Conservation (phyloP, 2,888 invertebrate genomes). For the Chaitophorus viminalis region DNA sequence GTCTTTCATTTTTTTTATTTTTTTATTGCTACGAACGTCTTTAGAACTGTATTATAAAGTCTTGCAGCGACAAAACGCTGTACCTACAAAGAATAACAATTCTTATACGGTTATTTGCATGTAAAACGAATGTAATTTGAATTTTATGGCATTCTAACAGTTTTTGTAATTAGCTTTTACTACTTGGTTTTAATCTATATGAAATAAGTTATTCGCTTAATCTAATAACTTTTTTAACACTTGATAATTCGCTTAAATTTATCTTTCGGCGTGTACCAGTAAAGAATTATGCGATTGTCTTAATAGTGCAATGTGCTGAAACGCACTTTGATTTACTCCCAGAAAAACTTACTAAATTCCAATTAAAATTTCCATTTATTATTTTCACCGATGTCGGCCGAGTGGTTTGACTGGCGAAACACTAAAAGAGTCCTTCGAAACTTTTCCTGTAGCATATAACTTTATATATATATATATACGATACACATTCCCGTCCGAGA, state of each 20-base stretch:
- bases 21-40: not conserved
- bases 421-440: constrained; percentile 7
- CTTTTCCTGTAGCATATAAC: not conserved
- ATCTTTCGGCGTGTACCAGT: constrained; percentile 7
- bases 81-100: constrained; percentile 6
- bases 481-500: not conserved
- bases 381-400: constrained; percentile 15
- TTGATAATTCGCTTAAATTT: constrained; percentile 26
- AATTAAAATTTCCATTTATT: constrained; percentile 46
- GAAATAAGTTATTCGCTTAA: constrained; percentile 48
- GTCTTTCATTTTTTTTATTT: not conserved
- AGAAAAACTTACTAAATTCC: constrained; percentile 43
- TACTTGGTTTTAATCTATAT: constrained; percentile 7
- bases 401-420: not conserved
- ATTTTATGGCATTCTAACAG: not conserved
- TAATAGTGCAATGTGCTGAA: not conserved
- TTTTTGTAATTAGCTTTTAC: constrained; percentile 41
- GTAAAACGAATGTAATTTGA: constrained; percentile 45
- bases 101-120: not conserved
- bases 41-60: not conserved
- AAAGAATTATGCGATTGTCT: constrained; percentile 11
- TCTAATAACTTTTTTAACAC: constrained; percentile 43
- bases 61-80: not conserved
- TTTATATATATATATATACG: not conserved
- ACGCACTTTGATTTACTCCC: constrained; percentile 33